These are phyloP conservation scores for Lampris incognitus DNA, from an alignment of 2,113 vertebrate genomes.

Conservation along the genomic window DNA sequence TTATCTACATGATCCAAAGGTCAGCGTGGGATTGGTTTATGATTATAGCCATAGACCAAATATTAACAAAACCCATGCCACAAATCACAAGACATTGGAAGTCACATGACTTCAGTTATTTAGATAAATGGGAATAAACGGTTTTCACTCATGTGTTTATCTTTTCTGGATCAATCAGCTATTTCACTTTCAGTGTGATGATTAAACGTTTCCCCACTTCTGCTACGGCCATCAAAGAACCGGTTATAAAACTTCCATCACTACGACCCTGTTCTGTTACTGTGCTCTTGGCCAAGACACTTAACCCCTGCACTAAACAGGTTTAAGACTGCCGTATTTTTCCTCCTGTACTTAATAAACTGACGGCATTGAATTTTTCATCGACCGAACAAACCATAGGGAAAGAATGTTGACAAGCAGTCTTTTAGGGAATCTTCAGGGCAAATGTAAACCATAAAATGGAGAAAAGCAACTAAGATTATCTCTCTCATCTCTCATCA, in stretches of 20 bases:
- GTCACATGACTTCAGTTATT: conserved; percentile 31
- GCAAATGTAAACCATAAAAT: not conserved
- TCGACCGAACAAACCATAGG: not conserved
- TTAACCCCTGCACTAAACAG: not conserved
- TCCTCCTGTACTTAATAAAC: not conserved
- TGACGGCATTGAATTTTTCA: not conserved
- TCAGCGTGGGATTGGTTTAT: conserved; percentile 55
- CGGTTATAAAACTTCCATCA: not conserved
- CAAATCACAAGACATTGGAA: conserved; percentile 18
- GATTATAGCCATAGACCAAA: conserved; percentile 58
- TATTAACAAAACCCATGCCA: conserved; percentile 60
- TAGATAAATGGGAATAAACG: not conserved
- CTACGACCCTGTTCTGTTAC: not conserved
- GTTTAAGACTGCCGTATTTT: not conserved
- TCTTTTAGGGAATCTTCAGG: not conserved
- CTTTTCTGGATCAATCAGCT: too few relatives aligned
- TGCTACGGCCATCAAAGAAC: not conserved
- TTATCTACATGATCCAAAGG: conserved; percentile 65
- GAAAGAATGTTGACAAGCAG: not conserved
- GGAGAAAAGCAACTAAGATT: too few relatives aligned
- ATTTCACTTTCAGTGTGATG: conserved; percentile 35
- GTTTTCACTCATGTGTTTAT: too few relatives aligned
- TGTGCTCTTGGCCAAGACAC: not conserved
- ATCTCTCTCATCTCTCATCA: too few relatives aligned
- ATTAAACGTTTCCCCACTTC: not conserved